Percentiles rank a stretch among this genome's conserved stretches.
phyloP scores from a whole-genome alignment of 2,797 vertebrate species.

The Clarias fuscus region DNA sequence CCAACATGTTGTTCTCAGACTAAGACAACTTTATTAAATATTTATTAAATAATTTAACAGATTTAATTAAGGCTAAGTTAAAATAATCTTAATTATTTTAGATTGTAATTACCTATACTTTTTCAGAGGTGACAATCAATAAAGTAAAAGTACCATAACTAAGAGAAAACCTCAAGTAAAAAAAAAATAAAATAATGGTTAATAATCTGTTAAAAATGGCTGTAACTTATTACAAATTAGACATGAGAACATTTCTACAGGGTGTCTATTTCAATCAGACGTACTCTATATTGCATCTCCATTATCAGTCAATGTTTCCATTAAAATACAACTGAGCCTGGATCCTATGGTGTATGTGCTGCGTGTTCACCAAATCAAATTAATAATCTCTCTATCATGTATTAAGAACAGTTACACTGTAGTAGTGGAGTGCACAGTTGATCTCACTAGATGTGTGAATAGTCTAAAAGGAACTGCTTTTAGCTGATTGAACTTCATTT shows the following conservation, averaged over 20 bases:
- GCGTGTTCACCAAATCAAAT: constrained; percentile 26
- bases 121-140: not conserved
- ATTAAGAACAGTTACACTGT: constrained; percentile 14
- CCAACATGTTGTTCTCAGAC: no score
- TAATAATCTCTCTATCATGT: constrained; percentile 3
- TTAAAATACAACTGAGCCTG: constrained; percentile 11
- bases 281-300: not conserved
- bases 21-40: not conserved
- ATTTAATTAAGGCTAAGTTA: not conserved
- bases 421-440: constrained; percentile 3
- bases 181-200: not conserved
- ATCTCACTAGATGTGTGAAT: constrained; percentile 25
- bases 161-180: not conserved
- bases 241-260: not conserved
- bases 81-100: not conserved
- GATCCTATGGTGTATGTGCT: not conserved
- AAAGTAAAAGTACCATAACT: not conserved
- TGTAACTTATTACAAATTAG: not conserved
- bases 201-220: not conserved
- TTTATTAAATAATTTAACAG: not conserved
- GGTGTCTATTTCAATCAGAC: not conserved
- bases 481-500: not conserved
- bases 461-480: constrained; percentile 21
- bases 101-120: no score
- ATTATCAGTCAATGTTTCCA: constrained; percentile 8